Evolutionary conservation across 64 coral and sea anemone species (phyloP), one percentile per base, ranked within the genome.

Genomic region (Montipora foliosa): DNA sequence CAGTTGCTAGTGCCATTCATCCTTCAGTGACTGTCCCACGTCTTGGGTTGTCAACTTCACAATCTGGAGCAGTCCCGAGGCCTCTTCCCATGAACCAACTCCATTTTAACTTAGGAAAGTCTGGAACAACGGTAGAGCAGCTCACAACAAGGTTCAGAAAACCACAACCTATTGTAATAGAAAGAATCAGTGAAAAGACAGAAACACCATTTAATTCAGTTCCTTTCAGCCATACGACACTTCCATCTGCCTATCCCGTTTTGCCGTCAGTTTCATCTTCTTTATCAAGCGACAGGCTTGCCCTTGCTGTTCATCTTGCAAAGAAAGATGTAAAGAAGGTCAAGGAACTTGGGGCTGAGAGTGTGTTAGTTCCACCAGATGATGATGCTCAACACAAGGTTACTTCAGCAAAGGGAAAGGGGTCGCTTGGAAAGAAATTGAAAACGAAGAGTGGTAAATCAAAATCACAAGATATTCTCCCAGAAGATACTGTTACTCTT

Each of bases 141-240:
- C 74, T 98, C 73, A 89, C 97, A 83, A 94, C 94, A 89, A 93
- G 87, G 13, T 95, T 98, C 83, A 94, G 82, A 85, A 98, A 98
- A 48, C 97, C 97, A 25, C 91, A 94, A 25, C 97, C 94, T 12
- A 96, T 98, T n/a, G 68, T 98, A 75, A 96, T 98, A 53, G 97
- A 98, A 55, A 98, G 93, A 72, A 75, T 98, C 59, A 45, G 72
- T 72, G 75, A 67, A 19, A 71, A 87, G 60, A 19, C 19, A 50
- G 70, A 45, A 64, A 24, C 49, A 70, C 58, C 25, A n/a, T 87
- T 82, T 44, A 21, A 21, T 21, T 24, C 29, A 57, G 3, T 60
- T 7, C 78, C 76, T 37, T 13, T 16, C 58, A 72, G 13, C 6
- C 44, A 58, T 50, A 78, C 17, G 25, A 58, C 44, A 24, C 29